Conservation (phyloP, 2,888 invertebrate genomes). For the Fragum whitleyi region DNA sequence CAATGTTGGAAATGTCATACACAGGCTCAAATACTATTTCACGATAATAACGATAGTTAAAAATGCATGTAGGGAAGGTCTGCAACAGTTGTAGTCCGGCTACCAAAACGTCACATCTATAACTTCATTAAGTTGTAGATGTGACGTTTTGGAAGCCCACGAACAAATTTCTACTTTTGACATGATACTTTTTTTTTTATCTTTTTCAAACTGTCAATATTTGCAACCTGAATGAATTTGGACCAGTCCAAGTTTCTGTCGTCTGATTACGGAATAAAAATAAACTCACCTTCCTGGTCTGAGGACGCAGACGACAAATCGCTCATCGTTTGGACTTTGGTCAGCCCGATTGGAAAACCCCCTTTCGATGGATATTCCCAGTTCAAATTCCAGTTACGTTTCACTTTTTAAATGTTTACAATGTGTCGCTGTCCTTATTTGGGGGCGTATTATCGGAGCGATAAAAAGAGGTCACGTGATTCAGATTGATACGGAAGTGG, state of each 20-base stretch:
- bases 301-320: constrained; percentile 37
- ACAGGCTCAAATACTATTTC: too few species aligned
- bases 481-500: neutral
- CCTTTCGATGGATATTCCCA: neutral
- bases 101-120: too few species aligned
- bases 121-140: too few species aligned
- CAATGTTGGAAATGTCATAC: too few species aligned
- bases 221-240: neutral
- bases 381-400: constrained; percentile 19
- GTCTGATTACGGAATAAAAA: neutral
- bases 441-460: constrained; percentile 18
- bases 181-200: too few species aligned
- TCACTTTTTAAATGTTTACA: constrained; percentile 8
- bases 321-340: constrained; percentile 53
- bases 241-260: neutral
- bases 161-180: too few species aligned
- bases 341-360: constrained; percentile 39
- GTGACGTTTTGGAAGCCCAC: too few species aligned
- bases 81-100: too few species aligned
- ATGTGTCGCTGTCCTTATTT: constrained; percentile 2
- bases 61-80: too few species aligned
- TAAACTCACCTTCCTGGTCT: constrained; percentile 45
- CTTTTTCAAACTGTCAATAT: too few species aligned
- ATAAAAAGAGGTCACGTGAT: constrained; percentile 23
- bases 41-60: too few species aligned